Evolutionary conservation across 2,888 invertebrate species (phyloP).

Genomic region (Luperina nickerlii): DNA sequence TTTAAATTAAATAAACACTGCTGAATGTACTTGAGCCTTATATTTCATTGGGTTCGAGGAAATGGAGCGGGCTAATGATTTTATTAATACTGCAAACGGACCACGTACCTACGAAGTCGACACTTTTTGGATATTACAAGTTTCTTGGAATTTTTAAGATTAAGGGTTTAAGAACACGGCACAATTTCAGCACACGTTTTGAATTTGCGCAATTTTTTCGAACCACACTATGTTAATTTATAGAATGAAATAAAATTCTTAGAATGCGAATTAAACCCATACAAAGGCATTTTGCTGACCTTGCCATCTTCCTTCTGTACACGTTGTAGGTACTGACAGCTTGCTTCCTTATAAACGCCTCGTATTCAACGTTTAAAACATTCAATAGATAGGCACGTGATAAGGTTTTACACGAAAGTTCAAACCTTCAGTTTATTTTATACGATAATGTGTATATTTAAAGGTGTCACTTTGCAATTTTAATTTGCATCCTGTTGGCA

Average conservation of each 20-base stretch:
- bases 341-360: slow-evolving; percentile 17
- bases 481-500: slow-evolving; percentile 79
- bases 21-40: slow-evolving; percentile 50
- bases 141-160: slow-evolving; percentile 52
- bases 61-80: slow-evolving; percentile 59
- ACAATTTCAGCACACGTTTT: slow-evolving; percentile 1
- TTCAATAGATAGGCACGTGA: slow-evolving; percentile 40
- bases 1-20: slow-evolving; percentile 59
- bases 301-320: slow-evolving; percentile 26
- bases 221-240: slow-evolving; percentile 6
- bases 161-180: background rate
- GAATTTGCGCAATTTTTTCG: background rate
- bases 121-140: slow-evolving; percentile 27
- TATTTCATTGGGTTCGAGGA: slow-evolving; percentile 64
- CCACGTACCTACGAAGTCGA: slow-evolving; percentile 45
- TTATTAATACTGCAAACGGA: slow-evolving; percentile 56
- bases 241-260: slow-evolving; percentile 15
- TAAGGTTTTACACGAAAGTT: slow-evolving; percentile 45
- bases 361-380: slow-evolving; percentile 18
- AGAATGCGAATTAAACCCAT: slow-evolving; percentile 2
- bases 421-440: slow-evolving; percentile 36
- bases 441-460: slow-evolving; percentile 45
- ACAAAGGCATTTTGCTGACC: slow-evolving; percentile 25
- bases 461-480: slow-evolving; percentile 71
- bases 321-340: background rate